Base-by-base conservation (phyloP, 2,888 invertebrate genomes). In the Melanostoma mellinum region DNA sequence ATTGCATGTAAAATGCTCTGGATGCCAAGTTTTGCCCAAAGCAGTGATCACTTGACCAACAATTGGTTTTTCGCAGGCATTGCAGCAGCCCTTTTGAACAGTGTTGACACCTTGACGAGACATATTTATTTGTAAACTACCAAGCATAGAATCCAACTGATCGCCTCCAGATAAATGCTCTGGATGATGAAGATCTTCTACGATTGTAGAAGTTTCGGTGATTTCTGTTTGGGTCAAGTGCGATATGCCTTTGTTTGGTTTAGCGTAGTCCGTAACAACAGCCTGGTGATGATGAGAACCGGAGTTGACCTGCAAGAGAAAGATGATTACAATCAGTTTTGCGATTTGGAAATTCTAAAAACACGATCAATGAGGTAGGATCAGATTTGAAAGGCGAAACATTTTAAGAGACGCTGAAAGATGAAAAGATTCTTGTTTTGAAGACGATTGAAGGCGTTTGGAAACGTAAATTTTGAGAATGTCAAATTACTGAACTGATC, bases 61-160 rank as follows among this genome's bases (percentile, higher is more conserved):
- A 92, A 99, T 99, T 86, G 99, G 98, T 90, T 99, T 99, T 92
- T 98, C 97, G 93, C 99, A 99, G 87, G 98, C 98, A 91, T 95
- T 98, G 95, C 99, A 99, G 93, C 98, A 98, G 89, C 99, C 99
- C 93, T 99, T 99, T 91, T 99, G 98, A 88, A 98, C 98, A 86
- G 99, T 99, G 92, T 96, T 98, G 86, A 99, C 97, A 92, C 99
- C 99, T 94, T 99, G 99, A 91, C 98, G 96, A 92, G 96, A 97
- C 98, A 99, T 98, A 93, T 99, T 98, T 91, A 97, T 97, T 91
- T 98, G 97, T 88, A 97, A 93, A 86, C 89, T 92, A 78, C 91
- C 91, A 88, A 91, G 91, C 91, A 91, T 91, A 92, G 92, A 93
- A 92, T 93, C 93, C 89, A 93, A 90, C 80, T 91, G 92, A 89